Percentiles rank a stretch among this genome's conserved stretches.
Conservation (phyloP, 2,113 vertebrate species). For the Barbus barbus region DNA sequence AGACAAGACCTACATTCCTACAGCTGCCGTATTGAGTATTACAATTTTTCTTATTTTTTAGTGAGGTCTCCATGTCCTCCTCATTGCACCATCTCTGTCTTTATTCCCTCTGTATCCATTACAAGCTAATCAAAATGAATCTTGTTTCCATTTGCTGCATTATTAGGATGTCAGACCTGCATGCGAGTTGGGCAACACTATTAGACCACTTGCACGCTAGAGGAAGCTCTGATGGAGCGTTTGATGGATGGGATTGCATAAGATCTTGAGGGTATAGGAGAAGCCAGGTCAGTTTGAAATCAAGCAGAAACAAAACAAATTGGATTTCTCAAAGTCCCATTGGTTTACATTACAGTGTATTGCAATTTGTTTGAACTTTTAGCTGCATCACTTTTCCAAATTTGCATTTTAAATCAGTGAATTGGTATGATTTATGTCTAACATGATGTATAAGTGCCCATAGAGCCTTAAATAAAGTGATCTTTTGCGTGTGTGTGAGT, state of each 20-base stretch:
- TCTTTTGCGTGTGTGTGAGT: neutral
- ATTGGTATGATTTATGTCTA: neutral
- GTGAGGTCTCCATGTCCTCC: too few species aligned
- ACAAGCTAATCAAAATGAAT: too few species aligned
- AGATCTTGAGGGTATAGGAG: neutral
- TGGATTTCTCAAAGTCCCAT: neutral
- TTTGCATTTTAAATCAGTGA: neutral
- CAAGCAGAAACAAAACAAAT: neutral
- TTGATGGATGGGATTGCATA: neutral
- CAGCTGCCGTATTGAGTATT: too few species aligned
- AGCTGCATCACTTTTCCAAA: neutral
- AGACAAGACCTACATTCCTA: too few species aligned
- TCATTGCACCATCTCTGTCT: too few species aligned
- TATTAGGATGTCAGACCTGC: too few species aligned
- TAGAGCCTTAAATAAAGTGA: neutral
- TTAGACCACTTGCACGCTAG: too few species aligned
- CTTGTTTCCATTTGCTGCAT: too few species aligned
- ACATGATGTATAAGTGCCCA: neutral
- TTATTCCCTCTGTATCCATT: too few species aligned
- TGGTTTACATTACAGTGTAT: neutral
- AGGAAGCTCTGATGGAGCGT: too few species aligned
- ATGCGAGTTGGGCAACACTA: too few species aligned
- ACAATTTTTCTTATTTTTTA: too few species aligned
- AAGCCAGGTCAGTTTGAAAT: neutral
- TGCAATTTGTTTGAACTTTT: neutral